Base-by-base conservation (phyloP, 2,888 invertebrate species). In the Minunthozetes semirufus region DNA sequence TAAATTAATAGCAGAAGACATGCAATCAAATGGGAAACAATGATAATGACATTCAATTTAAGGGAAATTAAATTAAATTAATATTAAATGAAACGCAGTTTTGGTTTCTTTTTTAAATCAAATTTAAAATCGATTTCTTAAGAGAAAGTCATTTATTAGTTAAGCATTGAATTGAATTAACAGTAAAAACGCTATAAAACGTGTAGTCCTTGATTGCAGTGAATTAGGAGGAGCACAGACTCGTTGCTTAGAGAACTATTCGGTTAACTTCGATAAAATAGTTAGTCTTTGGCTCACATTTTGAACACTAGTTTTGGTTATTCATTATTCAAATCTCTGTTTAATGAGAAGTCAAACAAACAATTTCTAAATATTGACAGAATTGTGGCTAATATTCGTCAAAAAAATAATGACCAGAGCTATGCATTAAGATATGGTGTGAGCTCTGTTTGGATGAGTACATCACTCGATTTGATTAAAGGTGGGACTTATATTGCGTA, bases 201-300 rank as follows among this genome's bases (percentile, higher is more conserved):
- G 63, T 33, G 61, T 53, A 63, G 63, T 63, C 63, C 63, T 63
- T 63, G 63, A 63, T 63, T 63, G 27, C 63, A 33, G 33, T 63
- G 17, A 19, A 22, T 33, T 38, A 38, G 63, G 63, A 63, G 63
- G 63, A 63, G 63, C 33, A 63, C 63, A 33, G 63, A 63, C 63
- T 63, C 27, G 63, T 63, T 63, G 63, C 38, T 29, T 63, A 38
- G 29, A 15, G 17, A n/a, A n/a, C 22, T 13, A 6, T 56, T 19
- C 56, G 25, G 17, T 25, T 15, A 61, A 61, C 56, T 56, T 56
- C 22, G n/a, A 19, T 50, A 56, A 9, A 56, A 22, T 22, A 56
- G 22, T 56, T 19, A 22, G 13, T 19, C 19, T 19, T 50, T 50
- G 13, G 56, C 56, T 19, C 19, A 56, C 25, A 13, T 8, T 25